Base-by-base conservation (phyloP, 1,140 invertebrate species). In the Pseudomyrmex pallidus region DNA sequence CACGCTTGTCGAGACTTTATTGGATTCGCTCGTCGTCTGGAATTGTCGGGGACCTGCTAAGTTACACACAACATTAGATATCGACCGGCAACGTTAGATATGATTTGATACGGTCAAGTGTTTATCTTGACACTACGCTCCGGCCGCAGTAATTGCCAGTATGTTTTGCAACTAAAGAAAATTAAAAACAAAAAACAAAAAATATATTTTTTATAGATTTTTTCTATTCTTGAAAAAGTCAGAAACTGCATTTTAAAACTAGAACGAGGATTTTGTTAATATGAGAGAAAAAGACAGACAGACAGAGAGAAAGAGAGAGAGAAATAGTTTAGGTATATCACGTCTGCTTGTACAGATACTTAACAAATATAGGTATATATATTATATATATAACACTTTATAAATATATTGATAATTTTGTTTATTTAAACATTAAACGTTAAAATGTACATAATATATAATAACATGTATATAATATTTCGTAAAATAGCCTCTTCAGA, bases 41-140 rank as follows among this genome's bases (percentile, higher is more conserved):
- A 64, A 50, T 52, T 68, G 68, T 54, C 78, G 73, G 87, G 86
- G 46, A 94, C 93, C 93, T 93, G 93, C 90, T 89, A 85, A 82
- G 91, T 94, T 93, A 92, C 90, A 93, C 91, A 89, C 87, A 82
- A 92, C 92, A 94, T 94, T 93, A 93, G 86, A 78, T 88, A 91
- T 88, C 89, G 80, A 82, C 68, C 66, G 88, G 56, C 73, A 83
- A 86, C 76, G 57, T 82, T 89, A 2, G 82, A 84, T 59, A 62
- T 77, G 62, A 93, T 93, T 92, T 86, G 89, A 87, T 80, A 91
- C 90, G 91, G 93, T 93, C 92, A 93, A 93, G 92, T 93, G 93
- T 93, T 89, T 62, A 44, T n/a, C 54, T 15, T 54, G 44, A n/a
- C 56, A 15, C 44, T 59, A 48, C 10, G 20, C 15, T 35, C 25